These are phyloP conservation scores for Cylindroiulus punctatus DNA, from an alignment of 2,888 invertebrate genomes.

Conservation along the genomic window DNA sequence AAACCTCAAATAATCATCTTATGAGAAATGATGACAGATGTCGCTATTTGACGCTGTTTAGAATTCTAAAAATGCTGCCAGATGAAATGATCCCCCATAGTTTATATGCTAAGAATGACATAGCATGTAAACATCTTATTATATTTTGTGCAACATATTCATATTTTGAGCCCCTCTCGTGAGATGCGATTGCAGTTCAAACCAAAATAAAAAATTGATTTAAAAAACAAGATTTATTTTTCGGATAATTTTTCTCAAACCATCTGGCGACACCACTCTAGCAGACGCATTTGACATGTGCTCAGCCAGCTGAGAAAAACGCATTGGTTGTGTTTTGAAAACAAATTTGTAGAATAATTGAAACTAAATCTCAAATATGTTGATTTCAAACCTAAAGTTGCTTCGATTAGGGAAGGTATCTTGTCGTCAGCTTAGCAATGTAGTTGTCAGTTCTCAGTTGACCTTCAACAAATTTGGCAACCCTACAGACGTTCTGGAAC, in stretches of 20 bases:
- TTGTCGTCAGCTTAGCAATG: background rate
- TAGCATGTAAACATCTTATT: too few relatives aligned
- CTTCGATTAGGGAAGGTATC: background rate
- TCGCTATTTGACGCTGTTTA: too few relatives aligned
- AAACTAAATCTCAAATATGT: background rate
- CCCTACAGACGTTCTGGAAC: conserved; percentile 52
- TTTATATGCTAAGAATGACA: too few relatives aligned
- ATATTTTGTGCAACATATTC: too few relatives aligned
- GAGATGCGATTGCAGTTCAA: too few relatives aligned
- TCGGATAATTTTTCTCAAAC: background rate
- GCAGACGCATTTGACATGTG: background rate
- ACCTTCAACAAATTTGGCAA: conserved; percentile 53
- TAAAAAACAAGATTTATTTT: background rate
- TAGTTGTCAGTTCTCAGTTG: conserved; percentile 2
- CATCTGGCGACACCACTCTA: background rate
- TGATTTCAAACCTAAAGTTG: background rate
- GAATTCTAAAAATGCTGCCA: background rate
- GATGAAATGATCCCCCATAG: background rate
- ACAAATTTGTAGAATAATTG: background rate
- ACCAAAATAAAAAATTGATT: too few relatives aligned
- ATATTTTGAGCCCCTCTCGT: too few relatives aligned
- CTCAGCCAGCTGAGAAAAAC: background rate
- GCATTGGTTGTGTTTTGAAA: background rate
- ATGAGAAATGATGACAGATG: background rate
- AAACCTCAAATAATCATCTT: background rate